Conservation (phyloP, 2,113 vertebrate genomes). For the Antennarius striatus region DNA sequence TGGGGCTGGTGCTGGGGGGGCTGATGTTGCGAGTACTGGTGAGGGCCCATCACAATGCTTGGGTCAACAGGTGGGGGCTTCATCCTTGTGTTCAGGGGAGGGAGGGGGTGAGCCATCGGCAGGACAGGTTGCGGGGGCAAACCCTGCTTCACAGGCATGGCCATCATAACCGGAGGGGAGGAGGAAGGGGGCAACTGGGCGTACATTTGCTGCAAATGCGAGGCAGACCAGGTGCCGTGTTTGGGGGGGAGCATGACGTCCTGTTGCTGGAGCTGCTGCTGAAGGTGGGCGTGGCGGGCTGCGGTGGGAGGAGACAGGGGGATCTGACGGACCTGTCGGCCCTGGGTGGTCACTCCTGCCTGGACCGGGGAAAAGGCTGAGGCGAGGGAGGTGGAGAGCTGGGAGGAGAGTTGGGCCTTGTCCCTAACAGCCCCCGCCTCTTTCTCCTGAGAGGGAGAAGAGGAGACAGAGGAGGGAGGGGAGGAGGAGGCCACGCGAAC, state of each 20-base stretch:
- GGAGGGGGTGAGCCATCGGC: slow-evolving; percentile 80
- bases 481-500: slow-evolving; percentile 78
- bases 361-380: slow-evolving; percentile 84
- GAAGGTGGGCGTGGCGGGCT: slow-evolving; percentile 74
- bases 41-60: slow-evolving; percentile 30
- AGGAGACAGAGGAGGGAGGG: slow-evolving; percentile 59
- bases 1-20: slow-evolving; percentile 64
- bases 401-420: slow-evolving; percentile 82
- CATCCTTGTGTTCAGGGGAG: slow-evolving; percentile 74
- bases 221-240: slow-evolving; percentile 81
- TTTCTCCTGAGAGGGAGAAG: slow-evolving; percentile 76
- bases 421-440: slow-evolving; percentile 69
- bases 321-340: slow-evolving; percentile 80
- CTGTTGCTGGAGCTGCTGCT: slow-evolving; percentile 64
- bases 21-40: slow-evolving; percentile 37
- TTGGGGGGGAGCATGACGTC: slow-evolving; percentile 74
- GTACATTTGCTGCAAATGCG: slow-evolving; percentile 77
- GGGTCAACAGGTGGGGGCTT: slow-evolving; percentile 77
- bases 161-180: slow-evolving; percentile 72
- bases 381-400: slow-evolving; percentile 80
- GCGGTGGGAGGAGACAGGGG: slow-evolving; percentile 82
- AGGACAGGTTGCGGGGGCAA: slow-evolving; percentile 70
- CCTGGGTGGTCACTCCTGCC: slow-evolving; percentile 71
- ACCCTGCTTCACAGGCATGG: slow-evolving; percentile 74
- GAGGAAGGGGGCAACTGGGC: slow-evolving; percentile 76